Conservation (phyloP, 2,888 invertebrate species). For the Nomada goodeniana region DNA sequence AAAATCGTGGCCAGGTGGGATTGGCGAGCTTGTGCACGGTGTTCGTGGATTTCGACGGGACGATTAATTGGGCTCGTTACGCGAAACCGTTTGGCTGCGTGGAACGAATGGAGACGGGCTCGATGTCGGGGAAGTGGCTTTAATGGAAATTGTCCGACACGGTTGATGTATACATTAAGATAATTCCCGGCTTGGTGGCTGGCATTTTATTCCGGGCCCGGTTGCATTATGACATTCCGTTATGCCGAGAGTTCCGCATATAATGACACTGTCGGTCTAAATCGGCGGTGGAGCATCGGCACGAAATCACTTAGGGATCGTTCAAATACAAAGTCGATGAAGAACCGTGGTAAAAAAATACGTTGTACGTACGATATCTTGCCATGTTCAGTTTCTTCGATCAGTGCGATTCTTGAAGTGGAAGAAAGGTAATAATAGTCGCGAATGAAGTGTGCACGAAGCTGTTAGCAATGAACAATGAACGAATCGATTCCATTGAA, state of each 20-base stretch:
- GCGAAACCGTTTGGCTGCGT: background rate
- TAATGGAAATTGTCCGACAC: background rate
- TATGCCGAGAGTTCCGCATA: background rate
- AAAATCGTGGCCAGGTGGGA: slow-evolving; percentile 2
- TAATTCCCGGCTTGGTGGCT: background rate
- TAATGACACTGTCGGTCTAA: background rate
- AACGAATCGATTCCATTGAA: no score
- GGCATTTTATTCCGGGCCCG: background rate
- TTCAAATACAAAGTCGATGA: no score
- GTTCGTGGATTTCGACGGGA: slow-evolving; percentile 20
- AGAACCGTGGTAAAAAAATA: no score
- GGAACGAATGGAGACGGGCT: slow-evolving; percentile 1
- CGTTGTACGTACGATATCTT: no score
- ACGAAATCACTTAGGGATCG: no score
- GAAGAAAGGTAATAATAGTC: no score
- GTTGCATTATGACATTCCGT: background rate
- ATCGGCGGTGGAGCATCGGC: no score
- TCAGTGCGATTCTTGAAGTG: no score
- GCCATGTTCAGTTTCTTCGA: no score
- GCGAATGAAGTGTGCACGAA: no score
- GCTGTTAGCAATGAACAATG: no score
- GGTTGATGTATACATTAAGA: background rate
- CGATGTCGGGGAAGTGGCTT: background rate
- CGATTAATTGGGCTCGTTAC: slow-evolving; percentile 31
- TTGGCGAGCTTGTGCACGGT: background rate